Base-by-base conservation (phyloP, 2,888 invertebrate genomes). In the Chaetogeoica ovagalla region DNA sequence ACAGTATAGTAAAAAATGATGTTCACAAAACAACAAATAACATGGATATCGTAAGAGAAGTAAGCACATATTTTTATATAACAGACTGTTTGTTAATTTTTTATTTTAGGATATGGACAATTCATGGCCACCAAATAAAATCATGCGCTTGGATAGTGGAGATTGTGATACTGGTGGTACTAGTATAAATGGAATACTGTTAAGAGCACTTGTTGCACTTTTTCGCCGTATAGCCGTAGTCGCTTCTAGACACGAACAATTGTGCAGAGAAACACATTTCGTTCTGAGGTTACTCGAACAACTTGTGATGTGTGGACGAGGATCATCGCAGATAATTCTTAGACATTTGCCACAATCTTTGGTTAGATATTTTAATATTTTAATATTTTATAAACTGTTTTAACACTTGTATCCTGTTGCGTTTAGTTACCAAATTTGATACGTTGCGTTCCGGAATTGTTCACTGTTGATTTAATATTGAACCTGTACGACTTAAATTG, bases 201-300 rank as follows among this genome's bases (percentile, higher is more conserved):
- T 90, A 71, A 83, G 82, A 82, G 83, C 81, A 5, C 65, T 82
- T n/a, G 76, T 71, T 37, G 77, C 72, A 48, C 75, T 82, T 37
- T 82, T 82, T 59, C 69, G 81, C 37, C 77, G 82, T 60, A 81
- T 83, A 43, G 82, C 91, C 83, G 88, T 92, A 15, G 82, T 82
- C 17, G 81, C 81, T 63, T 70, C 70, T 62, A 69, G 74, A 81
- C 72, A 81, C 13, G 82, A 81, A 48, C 72, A 81, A 19, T 89
- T 94, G 0, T 93, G 94, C 0, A 93, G 94, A 73, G 93, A 94
- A 85, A 93, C 94, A 0, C 91, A 93, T 85, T 95, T 95, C 85
- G 92, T 94, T 79, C 90, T 93, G 84, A 91, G 94, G 85, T 92
- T 95, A 85, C 87, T 95, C 57, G 90, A 91, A 72, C 89, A 91